phyloP scores from a whole-genome alignment of 2,797 vertebrate genomes.

The Tamandua tetradactyla region DNA sequence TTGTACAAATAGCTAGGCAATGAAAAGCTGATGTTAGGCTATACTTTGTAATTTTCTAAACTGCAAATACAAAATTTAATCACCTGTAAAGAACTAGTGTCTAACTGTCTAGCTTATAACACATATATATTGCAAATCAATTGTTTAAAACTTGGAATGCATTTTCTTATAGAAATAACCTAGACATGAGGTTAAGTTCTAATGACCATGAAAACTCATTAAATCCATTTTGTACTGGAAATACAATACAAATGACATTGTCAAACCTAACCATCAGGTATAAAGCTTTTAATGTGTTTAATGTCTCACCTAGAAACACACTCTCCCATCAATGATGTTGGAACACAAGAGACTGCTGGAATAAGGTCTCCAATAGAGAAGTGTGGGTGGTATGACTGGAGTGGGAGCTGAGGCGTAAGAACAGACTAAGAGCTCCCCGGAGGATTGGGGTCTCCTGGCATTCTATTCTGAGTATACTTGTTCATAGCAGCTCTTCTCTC shows the following conservation, averaged over 20 bases:
- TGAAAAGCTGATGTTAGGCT: background rate
- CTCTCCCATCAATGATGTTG: background rate
- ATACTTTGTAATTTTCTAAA: background rate
- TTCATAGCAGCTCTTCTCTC: background rate
- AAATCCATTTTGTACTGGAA: conserved; percentile 25
- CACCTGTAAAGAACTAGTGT: background rate
- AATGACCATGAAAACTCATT: conserved; percentile 18
- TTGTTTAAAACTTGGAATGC: conserved; percentile 6
- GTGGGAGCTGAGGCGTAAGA: background rate
- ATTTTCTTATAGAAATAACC: conserved; percentile 7
- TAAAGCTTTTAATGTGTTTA: background rate
- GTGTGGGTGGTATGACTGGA: background rate
- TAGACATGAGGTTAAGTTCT: background rate
- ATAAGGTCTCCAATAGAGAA: background rate
- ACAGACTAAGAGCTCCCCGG: background rate
- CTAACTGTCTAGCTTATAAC: background rate
- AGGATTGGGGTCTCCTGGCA: background rate
- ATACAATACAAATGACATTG: background rate
- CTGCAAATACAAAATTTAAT: background rate
- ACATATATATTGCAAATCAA: background rate
- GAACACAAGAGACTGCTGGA: background rate
- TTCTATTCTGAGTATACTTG: background rate
- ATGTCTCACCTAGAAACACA: background rate
- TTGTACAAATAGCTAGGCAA: background rate
- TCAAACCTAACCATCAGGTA: background rate